phyloP scores from a whole-genome alignment of 1,140 invertebrate genomes.

The Dendroctonus ponderosae region DNA sequence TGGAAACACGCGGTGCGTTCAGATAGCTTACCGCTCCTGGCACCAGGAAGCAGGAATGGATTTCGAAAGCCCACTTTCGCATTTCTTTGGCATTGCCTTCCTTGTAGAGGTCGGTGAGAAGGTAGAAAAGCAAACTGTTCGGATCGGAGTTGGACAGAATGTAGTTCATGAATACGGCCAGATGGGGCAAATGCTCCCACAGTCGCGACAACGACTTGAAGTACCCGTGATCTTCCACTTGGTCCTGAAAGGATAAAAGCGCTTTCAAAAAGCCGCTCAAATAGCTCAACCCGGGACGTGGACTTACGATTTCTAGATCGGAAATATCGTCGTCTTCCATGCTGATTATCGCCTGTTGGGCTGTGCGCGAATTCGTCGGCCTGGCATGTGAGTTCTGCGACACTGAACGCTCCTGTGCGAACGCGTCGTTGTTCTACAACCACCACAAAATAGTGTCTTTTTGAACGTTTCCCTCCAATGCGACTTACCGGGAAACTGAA shows the following conservation, averaged over 20 bases:
- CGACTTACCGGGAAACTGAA: neutral
- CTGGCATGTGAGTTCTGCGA: slow-evolving; percentile 10
- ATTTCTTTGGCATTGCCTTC: slow-evolving; percentile 84
- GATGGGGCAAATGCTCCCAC: slow-evolving; percentile 69
- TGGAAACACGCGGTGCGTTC: no score
- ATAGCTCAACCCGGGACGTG: neutral
- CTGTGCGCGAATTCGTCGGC: slow-evolving; percentile 46
- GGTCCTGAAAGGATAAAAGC: slow-evolving; percentile 51
- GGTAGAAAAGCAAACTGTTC: slow-evolving; percentile 81
- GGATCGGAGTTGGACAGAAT: slow-evolving; percentile 83
- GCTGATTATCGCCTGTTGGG: slow-evolving; percentile 80
- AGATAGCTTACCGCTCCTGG: slow-evolving; percentile 70
- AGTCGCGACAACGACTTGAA: slow-evolving; percentile 72
- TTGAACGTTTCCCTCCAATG: no score
- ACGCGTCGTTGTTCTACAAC: no score
- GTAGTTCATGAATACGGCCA: slow-evolving; percentile 88
- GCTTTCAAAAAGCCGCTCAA: neutral
- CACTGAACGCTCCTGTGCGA: no score
- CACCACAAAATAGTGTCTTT: no score
- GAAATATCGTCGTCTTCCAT: slow-evolving; percentile 94
- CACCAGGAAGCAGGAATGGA: slow-evolving; percentile 93
- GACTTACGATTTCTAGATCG: slow-evolving; percentile 71
- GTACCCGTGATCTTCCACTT: slow-evolving; percentile 75
- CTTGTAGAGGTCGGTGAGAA: slow-evolving; percentile 82
- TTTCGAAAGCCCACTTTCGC: slow-evolving; percentile 96